Conservation (phyloP, 2,888 invertebrate genomes). For the Pediacus dermestoides region DNA sequence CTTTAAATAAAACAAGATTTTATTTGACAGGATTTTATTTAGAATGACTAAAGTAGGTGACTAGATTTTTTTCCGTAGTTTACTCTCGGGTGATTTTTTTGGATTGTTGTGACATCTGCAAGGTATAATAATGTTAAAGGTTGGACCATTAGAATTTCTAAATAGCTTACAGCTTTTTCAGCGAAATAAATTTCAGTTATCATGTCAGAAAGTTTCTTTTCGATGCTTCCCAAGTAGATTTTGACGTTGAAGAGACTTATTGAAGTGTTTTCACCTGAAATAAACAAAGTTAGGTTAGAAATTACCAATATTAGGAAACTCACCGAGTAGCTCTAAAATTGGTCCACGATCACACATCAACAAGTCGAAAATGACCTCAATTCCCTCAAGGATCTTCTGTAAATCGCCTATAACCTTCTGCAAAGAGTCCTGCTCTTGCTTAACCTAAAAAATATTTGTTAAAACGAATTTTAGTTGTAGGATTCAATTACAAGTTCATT, state of each 20-base stretch:
- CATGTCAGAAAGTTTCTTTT: constrained; percentile 67
- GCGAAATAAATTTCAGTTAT: constrained; percentile 55
- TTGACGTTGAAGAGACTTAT: constrained; percentile 75
- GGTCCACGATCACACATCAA: constrained; percentile 72
- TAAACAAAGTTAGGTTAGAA: too few relatives aligned
- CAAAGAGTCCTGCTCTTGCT: constrained; percentile 28
- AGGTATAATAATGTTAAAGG: constrained; percentile 4
- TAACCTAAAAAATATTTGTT: constrained; percentile 21
- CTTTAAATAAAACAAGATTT: too few relatives aligned
- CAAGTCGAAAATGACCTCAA: constrained; percentile 52
- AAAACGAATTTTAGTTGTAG: background rate
- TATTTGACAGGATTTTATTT: too few relatives aligned
- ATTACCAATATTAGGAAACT: too few relatives aligned
- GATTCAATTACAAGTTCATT: constrained; percentile 45
- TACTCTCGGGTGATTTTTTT: constrained; percentile 6
- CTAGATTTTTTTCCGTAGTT: too few relatives aligned
- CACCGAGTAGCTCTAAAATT: constrained; percentile 65
- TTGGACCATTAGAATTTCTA: too few relatives aligned
- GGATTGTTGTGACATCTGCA: constrained; percentile 15
- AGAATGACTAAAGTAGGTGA: too few relatives aligned
- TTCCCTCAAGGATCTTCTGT: constrained; percentile 27
- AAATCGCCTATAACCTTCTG: constrained; percentile 33
- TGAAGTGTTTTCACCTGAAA: constrained; percentile 59
- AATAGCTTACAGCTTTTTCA: constrained; percentile 36
- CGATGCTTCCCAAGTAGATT: constrained; percentile 78